These are phyloP conservation scores for Emmelina monodactyla DNA, from an alignment of 2,888 invertebrate species.

Conservation along the genomic window DNA sequence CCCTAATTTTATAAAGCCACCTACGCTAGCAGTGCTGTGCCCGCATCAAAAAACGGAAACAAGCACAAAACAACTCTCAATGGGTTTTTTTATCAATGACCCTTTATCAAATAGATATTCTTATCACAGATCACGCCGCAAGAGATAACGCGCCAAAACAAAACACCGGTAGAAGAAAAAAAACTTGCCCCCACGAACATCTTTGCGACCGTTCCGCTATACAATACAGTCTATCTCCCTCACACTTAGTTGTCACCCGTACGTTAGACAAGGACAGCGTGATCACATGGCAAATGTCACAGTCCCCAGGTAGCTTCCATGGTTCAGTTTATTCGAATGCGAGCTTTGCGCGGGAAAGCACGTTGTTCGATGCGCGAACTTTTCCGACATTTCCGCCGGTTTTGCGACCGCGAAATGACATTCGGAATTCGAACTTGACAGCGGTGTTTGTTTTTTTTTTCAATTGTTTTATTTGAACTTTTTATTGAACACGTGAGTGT, in stretches of 20 bases:
- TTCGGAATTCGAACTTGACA: conserved; percentile 3
- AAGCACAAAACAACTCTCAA: conserved; percentile 15
- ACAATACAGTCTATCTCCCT: conserved; percentile 30
- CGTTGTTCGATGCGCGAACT: conserved; percentile 33
- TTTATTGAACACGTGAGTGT: conserved; percentile 10
- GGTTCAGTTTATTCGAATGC: conserved; percentile 51
- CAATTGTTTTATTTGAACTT: neutral
- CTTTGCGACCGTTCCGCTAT: conserved; percentile 42
- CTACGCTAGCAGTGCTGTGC: neutral
- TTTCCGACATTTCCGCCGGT: conserved; percentile 21
- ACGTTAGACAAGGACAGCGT: conserved; percentile 25
- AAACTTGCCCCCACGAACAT: conserved; percentile 28
- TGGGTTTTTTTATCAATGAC: conserved; percentile 30
- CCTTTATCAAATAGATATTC: conserved; percentile 30
- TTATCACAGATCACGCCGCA: conserved; percentile 32
- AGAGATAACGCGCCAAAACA: conserved; percentile 52
- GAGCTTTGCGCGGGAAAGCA: conserved; percentile 58
- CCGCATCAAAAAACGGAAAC: conserved; percentile 1
- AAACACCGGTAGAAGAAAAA: conserved; percentile 35
- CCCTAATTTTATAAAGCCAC: conserved; percentile 1
- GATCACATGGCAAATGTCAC: conserved; percentile 40
- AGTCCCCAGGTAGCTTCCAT: conserved; percentile 45
- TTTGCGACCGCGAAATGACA: conserved; percentile 9
- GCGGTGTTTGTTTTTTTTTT: conserved; percentile 1
- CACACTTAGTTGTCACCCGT: conserved; percentile 7